These are phyloP conservation scores for Pelecanus crispus DNA, from an alignment of 2,113 vertebrate genomes.

Conservation along the genomic window DNA sequence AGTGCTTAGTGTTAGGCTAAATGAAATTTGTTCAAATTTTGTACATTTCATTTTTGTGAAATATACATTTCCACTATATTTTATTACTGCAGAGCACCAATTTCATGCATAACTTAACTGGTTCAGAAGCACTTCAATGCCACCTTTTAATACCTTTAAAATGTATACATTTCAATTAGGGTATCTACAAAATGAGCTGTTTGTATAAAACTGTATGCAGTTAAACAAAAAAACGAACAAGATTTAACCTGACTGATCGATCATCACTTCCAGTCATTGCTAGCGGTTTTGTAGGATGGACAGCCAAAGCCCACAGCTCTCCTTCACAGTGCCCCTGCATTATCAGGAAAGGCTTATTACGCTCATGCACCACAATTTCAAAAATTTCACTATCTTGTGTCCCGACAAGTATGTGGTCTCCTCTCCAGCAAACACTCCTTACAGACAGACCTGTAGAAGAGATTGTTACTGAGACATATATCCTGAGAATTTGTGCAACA, in stretches of 20 bases:
- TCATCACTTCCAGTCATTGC: conserved; percentile 98
- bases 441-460: conserved; percentile 87
- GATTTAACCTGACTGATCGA: conserved; percentile 90
- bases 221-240: background rate
- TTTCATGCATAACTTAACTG: background rate
- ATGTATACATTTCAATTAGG: background rate
- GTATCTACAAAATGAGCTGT: background rate
- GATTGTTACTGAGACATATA: background rate
- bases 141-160: background rate
- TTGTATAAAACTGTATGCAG: background rate
- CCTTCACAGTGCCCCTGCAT: conserved; percentile 99
- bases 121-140: background rate
- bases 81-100: background rate
- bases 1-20: background rate
- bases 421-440: conserved; percentile 96
- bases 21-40: background rate
- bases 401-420: conserved; percentile 96
- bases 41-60: background rate
- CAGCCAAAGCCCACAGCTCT: conserved; percentile 96
- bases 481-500: background rate
- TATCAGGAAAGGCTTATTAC: conserved; percentile 96
- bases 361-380: conserved; percentile 96
- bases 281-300: conserved; percentile 95
- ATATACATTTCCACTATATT: background rate
- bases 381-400: conserved; percentile 99